Evolutionary conservation across 2,797 vertebrate genomes (phyloP), one percentile per base, ranked within the genome.

Genomic region (Oophaga sylvatica): DNA sequence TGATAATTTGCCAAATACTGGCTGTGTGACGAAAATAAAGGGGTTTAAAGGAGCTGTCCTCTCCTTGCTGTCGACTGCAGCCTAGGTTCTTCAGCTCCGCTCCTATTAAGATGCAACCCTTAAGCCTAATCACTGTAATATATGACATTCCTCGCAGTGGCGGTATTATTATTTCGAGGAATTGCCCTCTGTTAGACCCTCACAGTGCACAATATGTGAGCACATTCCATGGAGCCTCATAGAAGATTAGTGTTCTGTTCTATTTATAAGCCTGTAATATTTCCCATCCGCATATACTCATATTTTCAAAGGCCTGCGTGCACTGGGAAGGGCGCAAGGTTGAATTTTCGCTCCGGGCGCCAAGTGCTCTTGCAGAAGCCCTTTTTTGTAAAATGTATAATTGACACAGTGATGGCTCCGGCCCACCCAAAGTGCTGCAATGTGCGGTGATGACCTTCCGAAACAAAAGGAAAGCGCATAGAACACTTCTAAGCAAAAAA

Each of bases 251-350:
- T 65, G 57, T 62, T 65, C 75, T 65, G 71, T 77, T 84, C 83
- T 84, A 84, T 84, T 84, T 77, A 84, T 84, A 84, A 84, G 71
- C 76, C 59, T 19, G 59, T 84, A 26, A 77, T 76, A 84, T 76
- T 84, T 84, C 83, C 83, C 83, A 84, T 84, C 70, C 71, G 83
- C 71, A 48, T 63, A 62, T 76, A 84, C 63, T 84, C 83, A 84
- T 53, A 77, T 84, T 84, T 82, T 83, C 83, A 84, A 84, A 84
- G 83, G 57, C 83, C 70, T 76, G 71, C 19, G 71, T 84, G 60
- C 71, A 77, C 22, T 63, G 70, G 35, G 71, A 84, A 53, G 83
- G 70, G 83, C 57, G 83, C 71, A 84, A 84, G 83, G 71, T 84
- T 84, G 83, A 76, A 75, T 76, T 76, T 77, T 84, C 35, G 71